Evolutionary conservation across 2,888 invertebrate species (phyloP), one percentile per base, ranked within the genome.

Genomic region (Scaptomyza flava): DNA sequence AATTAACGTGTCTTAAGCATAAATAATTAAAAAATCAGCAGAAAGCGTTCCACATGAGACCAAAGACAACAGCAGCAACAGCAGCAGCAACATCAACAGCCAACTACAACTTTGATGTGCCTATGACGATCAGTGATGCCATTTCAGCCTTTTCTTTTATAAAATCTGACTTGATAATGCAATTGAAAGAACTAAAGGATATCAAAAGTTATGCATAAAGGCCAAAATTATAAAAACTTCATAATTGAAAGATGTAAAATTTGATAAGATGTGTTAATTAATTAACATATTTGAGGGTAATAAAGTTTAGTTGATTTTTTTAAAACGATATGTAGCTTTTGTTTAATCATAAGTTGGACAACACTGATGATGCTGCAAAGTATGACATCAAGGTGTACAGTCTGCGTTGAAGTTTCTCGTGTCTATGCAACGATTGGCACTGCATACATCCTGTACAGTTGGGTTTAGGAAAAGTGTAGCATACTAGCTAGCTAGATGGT

Each of bases 1-100:
- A 80, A 87, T 83, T 81, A 83, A 84, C 84, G 87, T 79, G 87
- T 83, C 79, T 82, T 85, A 79, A 65, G 79, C 78, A 81, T 81
- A 87, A 87, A 81, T 78, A 84, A 84, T 84, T 84, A 84, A 80
- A 81, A 79, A 82, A 69, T 64, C 70, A 59, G 67, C 72, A 74
- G 51, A 70, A 81, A 79, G 60, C 73, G 46, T 59, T 30, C 33
- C 17, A 54, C 42, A 50, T 38, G 36, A 66, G 42, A 53, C 42
- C 36, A 74, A 78, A 33, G 45, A 14, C 58, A 43, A 20, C 45
- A 50, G 12, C 48, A 59, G 7, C 47, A 43, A 6, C 43, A 54
- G 3, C 48, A 48, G 8, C 47, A 46, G 31, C 61, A 47, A 6
- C 43, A 54, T 6, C 47, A 43, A 6, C 43, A 54, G 3, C 48